Evolutionary conservation across 2,797 vertebrate genomes (phyloP), one percentile per base, ranked within the genome.

Genomic region (Steatocranus sp.): DNA sequence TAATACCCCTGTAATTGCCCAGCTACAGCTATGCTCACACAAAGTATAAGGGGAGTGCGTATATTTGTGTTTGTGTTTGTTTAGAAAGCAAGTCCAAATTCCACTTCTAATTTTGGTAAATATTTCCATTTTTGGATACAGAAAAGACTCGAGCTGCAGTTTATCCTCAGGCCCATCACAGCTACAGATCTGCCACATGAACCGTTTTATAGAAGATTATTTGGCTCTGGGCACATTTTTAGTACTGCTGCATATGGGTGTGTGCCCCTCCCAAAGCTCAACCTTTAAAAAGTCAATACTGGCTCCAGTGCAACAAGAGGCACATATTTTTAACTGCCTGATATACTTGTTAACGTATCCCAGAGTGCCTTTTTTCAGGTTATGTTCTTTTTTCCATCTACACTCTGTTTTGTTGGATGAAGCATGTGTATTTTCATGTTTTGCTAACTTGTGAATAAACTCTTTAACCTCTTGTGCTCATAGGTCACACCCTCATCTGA

Each of bases 401-500:
- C 0, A 1, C 9, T 38, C 18, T 36, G 2, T 49, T 81, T 53
- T 58, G 51, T 54, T 50, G 8, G 6, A 76, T 46, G 5, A n/a
- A 38, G 66, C 32, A 9, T 7, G 18, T 27, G 1, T 75, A 27
- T 32, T 3, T 68, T 73, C 32, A n/a, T 23, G n/a, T 85, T 75
- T 63, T 75, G 23, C 25, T 53, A 27, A 78, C 7, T 46, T 5
- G 1, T 80, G 12, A 77, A 81, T 38, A 80, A 36, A 49, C 25
- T 74, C n/a, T 12, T 51, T 11, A 18, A 10, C 23, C 12, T 76
- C 27, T 84, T 46, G 61, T 9, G 27, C 54, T 61, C 14, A 34
- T 38, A 94, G 94, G 75, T 90, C 10, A 43, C 48, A 78, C 50
- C 82, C 20, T 43, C 78, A 76, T 81, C 66, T 36, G 90, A 90